Evolutionary conservation across 2,797 vertebrate species (phyloP).

Genomic region (Pygocentrus nattereri): DNA sequence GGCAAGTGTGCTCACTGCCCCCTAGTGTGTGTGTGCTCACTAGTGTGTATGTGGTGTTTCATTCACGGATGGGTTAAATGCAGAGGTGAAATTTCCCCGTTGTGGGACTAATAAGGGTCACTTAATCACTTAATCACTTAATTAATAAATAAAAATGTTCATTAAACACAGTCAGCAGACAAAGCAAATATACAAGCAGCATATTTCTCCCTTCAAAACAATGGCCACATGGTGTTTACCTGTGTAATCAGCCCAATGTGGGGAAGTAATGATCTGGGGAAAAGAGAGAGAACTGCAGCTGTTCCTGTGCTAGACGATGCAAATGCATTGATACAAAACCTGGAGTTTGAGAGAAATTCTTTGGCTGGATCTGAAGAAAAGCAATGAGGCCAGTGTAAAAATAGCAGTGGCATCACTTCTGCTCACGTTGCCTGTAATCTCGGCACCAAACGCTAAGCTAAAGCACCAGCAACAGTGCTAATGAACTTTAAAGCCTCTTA

Average conservation of each 20-base stretch:
- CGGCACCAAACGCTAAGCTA: conserved; percentile 15
- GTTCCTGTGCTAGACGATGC: neutral
- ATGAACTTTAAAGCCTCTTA: conserved; percentile 49
- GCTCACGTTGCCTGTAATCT: conserved; percentile 31
- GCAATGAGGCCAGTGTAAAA: conserved; percentile 42
- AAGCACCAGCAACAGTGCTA: conserved; percentile 29
- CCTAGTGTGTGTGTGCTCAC: no score
- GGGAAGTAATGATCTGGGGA: neutral
- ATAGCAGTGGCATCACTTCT: conserved; percentile 34
- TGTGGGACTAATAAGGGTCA: no score
- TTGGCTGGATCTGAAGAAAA: conserved; percentile 21
- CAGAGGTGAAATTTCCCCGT: no score
- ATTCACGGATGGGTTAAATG: no score
- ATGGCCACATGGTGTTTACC: neutral
- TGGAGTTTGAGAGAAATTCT: neutral
- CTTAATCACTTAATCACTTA: no score
- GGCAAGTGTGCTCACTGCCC: no score
- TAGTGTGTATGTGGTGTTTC: no score
- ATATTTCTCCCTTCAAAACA: neutral
- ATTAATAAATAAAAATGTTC: no score
- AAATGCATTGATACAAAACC: neutral
- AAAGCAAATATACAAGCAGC: neutral
- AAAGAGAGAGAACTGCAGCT: neutral
- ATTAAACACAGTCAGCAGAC: neutral
- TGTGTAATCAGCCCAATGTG: neutral